phyloP scores from a whole-genome alignment of 2,888 invertebrate species.

The Apamea epomidion region DNA sequence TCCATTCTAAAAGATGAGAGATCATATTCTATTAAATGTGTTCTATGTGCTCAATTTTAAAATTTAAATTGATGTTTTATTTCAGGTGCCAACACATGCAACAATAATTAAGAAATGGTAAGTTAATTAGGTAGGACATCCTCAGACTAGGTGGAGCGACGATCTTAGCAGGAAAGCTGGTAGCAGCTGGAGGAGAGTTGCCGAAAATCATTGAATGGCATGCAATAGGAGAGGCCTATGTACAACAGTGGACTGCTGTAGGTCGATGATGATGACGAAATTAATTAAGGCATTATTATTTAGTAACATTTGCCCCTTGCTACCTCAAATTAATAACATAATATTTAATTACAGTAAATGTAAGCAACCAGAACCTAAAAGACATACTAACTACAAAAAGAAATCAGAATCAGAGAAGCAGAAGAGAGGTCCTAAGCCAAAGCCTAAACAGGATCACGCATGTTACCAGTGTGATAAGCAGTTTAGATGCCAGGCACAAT shows the following conservation, averaged over 20 bases:
- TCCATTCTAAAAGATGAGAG: too few relatives aligned
- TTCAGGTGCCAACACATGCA: conserved; percentile 76
- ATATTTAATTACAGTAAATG: conserved; percentile 78
- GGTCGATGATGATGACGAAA: too few relatives aligned
- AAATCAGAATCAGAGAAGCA: conserved; percentile 90
- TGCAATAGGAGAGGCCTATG: too few relatives aligned
- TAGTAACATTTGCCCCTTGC: too few relatives aligned
- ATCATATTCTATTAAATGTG: too few relatives aligned
- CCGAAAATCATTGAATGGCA: too few relatives aligned
- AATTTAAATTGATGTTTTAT: background rate
- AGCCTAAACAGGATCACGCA: conserved; percentile 89
- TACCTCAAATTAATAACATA: conserved; percentile 37
- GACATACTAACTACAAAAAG: conserved; percentile 87
- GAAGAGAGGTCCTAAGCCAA: conserved; percentile 91
- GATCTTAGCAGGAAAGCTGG: too few relatives aligned
- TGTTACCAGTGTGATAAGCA: conserved; percentile 91
- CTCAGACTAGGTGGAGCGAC: too few relatives aligned
- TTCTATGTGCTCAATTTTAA: background rate
- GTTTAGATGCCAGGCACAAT: conserved; percentile 91
- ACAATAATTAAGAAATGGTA: conserved; percentile 85
- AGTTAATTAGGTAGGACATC: conserved; percentile 36
- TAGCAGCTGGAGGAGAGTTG: too few relatives aligned
- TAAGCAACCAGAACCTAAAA: conserved; percentile 75
- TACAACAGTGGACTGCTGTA: too few relatives aligned
- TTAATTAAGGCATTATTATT: background rate